Evolutionary conservation across 2,888 invertebrate genomes (phyloP).

Genomic region (Chouioia cunea): DNA sequence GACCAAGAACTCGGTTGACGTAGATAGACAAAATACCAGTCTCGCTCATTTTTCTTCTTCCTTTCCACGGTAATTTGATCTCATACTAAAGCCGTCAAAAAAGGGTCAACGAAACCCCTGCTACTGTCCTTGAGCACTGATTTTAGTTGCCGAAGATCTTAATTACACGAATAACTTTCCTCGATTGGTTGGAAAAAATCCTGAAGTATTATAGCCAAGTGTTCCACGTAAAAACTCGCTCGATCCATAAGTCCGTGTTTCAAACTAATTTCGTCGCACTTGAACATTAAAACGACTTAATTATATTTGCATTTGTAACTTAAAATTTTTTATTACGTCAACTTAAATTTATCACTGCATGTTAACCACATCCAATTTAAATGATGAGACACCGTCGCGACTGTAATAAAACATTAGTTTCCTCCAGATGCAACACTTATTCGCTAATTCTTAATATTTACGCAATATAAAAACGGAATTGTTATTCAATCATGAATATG

Average conservation of each 20-base stretch:
- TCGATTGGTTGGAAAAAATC: conserved; percentile 25
- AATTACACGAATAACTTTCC: conserved; percentile 33
- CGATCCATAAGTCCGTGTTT: conserved; percentile 16
- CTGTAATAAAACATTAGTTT: background rate
- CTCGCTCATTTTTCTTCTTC: conserved; percentile 34
- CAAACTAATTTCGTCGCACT: conserved; percentile 4
- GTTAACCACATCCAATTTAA: conserved; percentile 3
- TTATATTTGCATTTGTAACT: conserved; percentile 15
- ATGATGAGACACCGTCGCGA: background rate
- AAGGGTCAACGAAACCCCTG: conserved; percentile 51
- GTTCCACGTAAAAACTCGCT: background rate
- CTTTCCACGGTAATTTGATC: conserved; percentile 51
- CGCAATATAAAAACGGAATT: background rate
- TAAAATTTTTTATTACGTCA: conserved; percentile 12
- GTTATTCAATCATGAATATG: background rate
- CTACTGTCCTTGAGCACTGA: conserved; percentile 35
- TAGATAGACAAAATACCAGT: conserved; percentile 18
- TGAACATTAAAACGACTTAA: conserved; percentile 22
- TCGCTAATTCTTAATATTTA: background rate
- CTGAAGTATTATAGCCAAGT: background rate
- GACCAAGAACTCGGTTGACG: conserved; percentile 28
- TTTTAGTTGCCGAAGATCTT: conserved; percentile 21
- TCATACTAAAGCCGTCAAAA: conserved; percentile 48
- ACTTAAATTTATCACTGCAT: conserved; percentile 22
- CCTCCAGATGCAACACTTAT: no score